Conservation (phyloP, 2,113 vertebrate genomes). For the Circaetus cinerascens region DNA sequence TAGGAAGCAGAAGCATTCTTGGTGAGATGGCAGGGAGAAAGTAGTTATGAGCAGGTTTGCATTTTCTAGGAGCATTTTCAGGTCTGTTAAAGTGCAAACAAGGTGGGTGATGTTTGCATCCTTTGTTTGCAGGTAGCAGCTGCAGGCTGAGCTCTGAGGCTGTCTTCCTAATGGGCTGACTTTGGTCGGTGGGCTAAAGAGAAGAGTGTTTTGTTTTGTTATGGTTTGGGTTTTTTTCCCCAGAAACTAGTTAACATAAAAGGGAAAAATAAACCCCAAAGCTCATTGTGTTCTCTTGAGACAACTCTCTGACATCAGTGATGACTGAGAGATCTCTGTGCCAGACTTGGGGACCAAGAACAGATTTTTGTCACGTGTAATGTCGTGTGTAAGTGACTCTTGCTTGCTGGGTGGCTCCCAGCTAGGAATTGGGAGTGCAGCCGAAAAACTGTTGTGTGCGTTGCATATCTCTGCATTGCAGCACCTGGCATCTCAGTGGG, state of each 20-base stretch:
- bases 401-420: background rate
- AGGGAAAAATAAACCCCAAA: background rate
- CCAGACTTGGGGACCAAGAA: background rate
- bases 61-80: background rate
- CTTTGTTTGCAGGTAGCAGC: background rate
- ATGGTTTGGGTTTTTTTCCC: no score
- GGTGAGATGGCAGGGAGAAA: background rate
- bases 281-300: background rate
- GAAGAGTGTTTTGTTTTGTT: background rate
- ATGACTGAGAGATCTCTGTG: background rate
- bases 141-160: background rate
- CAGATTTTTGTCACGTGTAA: background rate
- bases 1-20: background rate
- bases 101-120: background rate
- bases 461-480: background rate
- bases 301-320: background rate
- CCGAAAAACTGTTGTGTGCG: background rate
- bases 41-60: background rate
- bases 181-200: background rate
- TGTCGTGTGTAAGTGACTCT: background rate
- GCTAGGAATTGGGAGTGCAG: background rate
- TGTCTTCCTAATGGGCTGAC: accelerated
- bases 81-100: background rate
- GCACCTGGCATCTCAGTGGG: background rate
- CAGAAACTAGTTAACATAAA: background rate